phyloP scores from a whole-genome alignment of 2,113 vertebrate genomes.

The Gambusia affinis region DNA sequence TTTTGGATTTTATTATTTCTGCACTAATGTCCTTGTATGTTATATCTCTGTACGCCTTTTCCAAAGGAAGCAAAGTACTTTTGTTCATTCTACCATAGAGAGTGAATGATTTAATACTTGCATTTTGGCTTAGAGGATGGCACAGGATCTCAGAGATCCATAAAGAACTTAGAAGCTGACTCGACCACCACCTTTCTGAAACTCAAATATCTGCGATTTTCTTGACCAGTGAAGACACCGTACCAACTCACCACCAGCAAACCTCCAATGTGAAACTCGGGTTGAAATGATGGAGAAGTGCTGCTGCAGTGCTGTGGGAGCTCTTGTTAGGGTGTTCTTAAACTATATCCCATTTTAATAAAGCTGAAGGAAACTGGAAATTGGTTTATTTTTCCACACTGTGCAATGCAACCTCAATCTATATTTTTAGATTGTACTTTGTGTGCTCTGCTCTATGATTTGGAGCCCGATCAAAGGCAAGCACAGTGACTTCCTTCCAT shows the following conservation, averaged over 20 bases:
- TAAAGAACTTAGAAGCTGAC: no score
- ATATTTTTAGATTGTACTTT: slow-evolving; percentile 55
- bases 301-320: background rate
- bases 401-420: slow-evolving; percentile 42
- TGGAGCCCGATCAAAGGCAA: slow-evolving; percentile 73
- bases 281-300: background rate
- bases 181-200: no score
- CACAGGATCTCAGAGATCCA: no score
- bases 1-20: background rate
- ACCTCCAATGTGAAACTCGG: background rate
- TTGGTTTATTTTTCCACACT: slow-evolving; percentile 2
- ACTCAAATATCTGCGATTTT: no score
- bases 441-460: slow-evolving; percentile 63
- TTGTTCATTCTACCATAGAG: no score
- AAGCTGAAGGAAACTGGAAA: background rate
- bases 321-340: background rate
- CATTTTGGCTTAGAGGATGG: no score
- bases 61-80: no score
- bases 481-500: slow-evolving; percentile 63
- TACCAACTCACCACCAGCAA: no score
- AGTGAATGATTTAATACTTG: no score
- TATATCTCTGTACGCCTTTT: no score
- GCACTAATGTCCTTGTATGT: no score
- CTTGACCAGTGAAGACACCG: no score
- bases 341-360: background rate